Percentiles rank a stretch among this genome's conserved stretches.
phyloP scores from a whole-genome alignment of 2,888 invertebrate species.

The Galeopsomyia nigrocyanea region DNA sequence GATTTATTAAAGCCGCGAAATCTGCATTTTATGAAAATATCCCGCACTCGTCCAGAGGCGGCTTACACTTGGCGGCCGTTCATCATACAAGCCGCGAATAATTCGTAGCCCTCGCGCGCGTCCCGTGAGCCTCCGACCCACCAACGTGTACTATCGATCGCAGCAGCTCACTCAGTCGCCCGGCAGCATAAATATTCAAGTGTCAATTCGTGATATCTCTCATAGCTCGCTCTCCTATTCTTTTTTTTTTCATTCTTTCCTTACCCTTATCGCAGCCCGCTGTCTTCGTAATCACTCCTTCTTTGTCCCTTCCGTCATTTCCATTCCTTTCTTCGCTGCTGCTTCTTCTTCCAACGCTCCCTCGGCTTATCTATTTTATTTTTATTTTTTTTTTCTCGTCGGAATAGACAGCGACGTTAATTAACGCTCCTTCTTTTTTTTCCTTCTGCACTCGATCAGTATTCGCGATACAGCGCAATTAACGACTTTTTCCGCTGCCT shows the following conservation, averaged over 20 bases:
- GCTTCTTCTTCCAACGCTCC: no score
- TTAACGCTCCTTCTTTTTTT: background rate
- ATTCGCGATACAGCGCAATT: background rate
- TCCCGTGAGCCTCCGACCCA: background rate
- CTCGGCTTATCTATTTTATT: no score
- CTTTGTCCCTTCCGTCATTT: background rate
- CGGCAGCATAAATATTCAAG: slow-evolving; percentile 34
- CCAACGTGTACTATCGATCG: background rate
- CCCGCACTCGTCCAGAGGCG: no score
- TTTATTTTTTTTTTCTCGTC: slow-evolving; percentile 1
- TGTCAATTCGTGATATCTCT: slow-evolving; percentile 21
- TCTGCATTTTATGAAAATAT: slow-evolving; percentile 20
- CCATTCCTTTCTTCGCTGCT: slow-evolving; percentile 4
- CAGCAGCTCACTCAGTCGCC: slow-evolving; percentile 5
- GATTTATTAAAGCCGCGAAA: background rate
- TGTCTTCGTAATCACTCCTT: slow-evolving; percentile 12
- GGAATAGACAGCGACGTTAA: background rate
- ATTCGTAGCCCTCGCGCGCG: background rate
- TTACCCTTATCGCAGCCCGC: background rate
- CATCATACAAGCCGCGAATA: no score
- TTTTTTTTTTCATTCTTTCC: background rate
- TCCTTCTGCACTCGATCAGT: no score
- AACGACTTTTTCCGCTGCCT: background rate
- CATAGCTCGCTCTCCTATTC: background rate
- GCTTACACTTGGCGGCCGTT: no score